A percentile compares a stretch with the other conserved stretches of the same genome.
phyloP scores from a whole-genome alignment of 2,113 vertebrate species.

The Aramus guarauna region DNA sequence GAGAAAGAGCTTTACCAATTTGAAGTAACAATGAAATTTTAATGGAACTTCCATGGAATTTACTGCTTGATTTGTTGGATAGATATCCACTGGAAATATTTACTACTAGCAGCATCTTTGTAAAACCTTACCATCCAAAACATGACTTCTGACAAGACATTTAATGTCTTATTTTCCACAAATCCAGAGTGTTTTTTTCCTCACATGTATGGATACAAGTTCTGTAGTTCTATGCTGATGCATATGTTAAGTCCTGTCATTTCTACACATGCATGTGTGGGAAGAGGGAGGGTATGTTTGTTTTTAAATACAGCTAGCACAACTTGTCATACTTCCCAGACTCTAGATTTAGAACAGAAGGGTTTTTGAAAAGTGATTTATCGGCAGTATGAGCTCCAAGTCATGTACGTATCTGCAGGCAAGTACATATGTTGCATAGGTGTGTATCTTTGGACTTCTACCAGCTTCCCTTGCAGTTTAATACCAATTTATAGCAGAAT shows the following conservation, averaged over 20 bases:
- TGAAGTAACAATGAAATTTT: neutral
- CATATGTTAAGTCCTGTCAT: neutral
- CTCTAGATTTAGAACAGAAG: neutral
- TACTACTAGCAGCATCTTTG: neutral
- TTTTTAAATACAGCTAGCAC: conserved; percentile 5
- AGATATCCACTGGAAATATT: neutral
- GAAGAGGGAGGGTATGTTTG: conserved; percentile 15
- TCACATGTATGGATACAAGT: neutral
- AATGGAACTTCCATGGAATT: neutral
- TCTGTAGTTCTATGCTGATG: neutral
- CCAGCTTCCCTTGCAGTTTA: neutral
- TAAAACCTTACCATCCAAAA: neutral
- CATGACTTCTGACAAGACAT: neutral
- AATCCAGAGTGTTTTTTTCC: neutral
- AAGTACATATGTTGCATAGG: neutral
- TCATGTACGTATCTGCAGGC: neutral
- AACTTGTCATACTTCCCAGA: neutral
- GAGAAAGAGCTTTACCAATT: neutral
- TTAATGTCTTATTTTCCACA: neutral
- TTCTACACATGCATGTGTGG: neutral
- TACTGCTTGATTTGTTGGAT: neutral
- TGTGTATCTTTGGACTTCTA: neutral
- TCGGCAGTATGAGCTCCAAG: neutral
- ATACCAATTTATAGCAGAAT: conserved; percentile 1
- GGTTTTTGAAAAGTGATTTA: neutral